phyloP scores from a whole-genome alignment of 2,888 invertebrate genomes.

The Dolomedes plantarius region DNA sequence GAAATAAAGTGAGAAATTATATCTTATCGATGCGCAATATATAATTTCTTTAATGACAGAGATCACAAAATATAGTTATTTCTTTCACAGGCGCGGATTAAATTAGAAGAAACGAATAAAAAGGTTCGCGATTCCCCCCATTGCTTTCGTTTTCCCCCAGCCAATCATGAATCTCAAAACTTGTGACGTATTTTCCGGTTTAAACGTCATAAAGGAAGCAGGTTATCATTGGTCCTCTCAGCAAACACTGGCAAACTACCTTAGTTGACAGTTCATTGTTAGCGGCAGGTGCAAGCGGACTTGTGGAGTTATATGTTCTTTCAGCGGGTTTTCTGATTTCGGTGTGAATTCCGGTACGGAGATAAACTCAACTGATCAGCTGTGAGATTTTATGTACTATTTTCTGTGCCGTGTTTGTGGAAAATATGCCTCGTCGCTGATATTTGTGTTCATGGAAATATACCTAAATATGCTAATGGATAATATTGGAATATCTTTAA shows the following conservation, averaged over 20 bases:
- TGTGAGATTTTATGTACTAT: background rate
- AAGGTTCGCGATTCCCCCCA: too few species aligned
- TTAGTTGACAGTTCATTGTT: constrained; percentile 58
- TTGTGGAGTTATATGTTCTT: background rate
- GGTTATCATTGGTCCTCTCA: constrained; percentile 33
- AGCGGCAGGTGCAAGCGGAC: constrained; percentile 33
- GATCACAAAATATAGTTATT: too few species aligned
- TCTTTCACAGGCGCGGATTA: too few species aligned
- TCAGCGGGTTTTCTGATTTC: background rate
- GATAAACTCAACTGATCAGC: background rate
- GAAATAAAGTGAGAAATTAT: too few species aligned
- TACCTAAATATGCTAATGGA: constrained; percentile 44
- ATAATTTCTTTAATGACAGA: too few species aligned
- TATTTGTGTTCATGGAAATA: constrained; percentile 20
- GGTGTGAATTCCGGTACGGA: background rate
- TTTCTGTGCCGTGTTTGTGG: constrained; percentile 19
- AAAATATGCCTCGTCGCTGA: background rate
- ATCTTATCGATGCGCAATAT: too few species aligned
- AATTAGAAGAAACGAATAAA: too few species aligned
- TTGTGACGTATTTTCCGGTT: constrained; percentile 40
- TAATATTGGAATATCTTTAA: constrained; percentile 53
- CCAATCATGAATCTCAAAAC: constrained; percentile 27
- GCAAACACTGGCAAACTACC: constrained; percentile 26
- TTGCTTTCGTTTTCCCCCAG: constrained; percentile 29
- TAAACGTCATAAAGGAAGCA: constrained; percentile 53